Percentiles rank a stretch among this genome's conserved stretches.
These are phyloP conservation scores for Hymenopus coronatus DNA, from an alignment of 2,888 invertebrate genomes.

Conservation along the genomic window DNA sequence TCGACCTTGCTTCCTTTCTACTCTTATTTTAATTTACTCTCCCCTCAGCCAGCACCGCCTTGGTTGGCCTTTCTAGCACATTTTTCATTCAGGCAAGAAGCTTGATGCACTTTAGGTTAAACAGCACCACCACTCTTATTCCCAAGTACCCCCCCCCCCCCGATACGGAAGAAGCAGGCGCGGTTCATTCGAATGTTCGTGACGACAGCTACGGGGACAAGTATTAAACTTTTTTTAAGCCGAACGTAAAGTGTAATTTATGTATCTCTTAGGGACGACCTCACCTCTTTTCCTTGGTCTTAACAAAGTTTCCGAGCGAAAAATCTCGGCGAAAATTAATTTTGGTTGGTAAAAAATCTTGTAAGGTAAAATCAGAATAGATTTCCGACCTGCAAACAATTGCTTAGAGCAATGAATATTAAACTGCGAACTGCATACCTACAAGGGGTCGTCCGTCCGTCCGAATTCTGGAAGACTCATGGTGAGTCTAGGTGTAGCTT, in stretches of 20 bases:
- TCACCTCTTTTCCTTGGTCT: neutral
- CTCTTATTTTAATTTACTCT: constrained; percentile 18
- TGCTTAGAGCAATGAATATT: neutral
- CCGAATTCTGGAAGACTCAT: no score
- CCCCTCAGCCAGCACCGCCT: neutral
- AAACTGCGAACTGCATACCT: no score
- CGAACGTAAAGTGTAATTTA: neutral
- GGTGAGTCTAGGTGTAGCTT: no score
- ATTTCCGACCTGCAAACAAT: neutral
- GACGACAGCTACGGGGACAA: neutral
- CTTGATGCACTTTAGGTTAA: constrained; percentile 21
- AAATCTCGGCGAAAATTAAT: neutral
- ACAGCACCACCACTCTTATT: constrained; percentile 18
- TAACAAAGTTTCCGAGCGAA: neutral
- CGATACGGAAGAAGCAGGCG: neutral
- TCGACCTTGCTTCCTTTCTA: neutral
- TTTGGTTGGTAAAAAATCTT: neutral
- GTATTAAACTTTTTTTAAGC: neutral
- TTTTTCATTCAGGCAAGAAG: constrained; percentile 19
- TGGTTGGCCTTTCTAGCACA: constrained; percentile 11
- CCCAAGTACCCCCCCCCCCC: neutral
- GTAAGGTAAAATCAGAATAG: neutral
- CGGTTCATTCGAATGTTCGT: neutral
- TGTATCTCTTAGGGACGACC: neutral
- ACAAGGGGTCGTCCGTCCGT: no score